phyloP scores from a whole-genome alignment of 2,888 invertebrate genomes.

The Hedychridium roseum region DNA sequence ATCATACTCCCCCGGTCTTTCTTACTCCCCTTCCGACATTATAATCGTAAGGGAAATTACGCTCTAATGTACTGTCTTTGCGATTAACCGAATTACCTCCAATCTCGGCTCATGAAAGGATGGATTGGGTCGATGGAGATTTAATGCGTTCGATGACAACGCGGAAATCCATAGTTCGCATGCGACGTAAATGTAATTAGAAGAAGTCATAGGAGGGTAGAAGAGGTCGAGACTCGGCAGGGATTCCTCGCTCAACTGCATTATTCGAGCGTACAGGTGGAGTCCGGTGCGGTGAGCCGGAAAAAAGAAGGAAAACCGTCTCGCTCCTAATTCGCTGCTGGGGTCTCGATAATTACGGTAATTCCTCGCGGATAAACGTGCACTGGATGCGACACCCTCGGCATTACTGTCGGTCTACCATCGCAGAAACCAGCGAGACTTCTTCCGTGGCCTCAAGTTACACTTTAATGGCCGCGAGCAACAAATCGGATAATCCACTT shows the following conservation, averaged over 20 bases:
- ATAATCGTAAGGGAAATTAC: too few species aligned
- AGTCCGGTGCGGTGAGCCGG: slow-evolving; percentile 2
- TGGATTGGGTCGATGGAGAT: not conserved
- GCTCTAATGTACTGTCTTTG: too few species aligned
- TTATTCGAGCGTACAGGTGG: too few species aligned
- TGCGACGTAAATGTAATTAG: not conserved
- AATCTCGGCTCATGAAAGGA: too few species aligned
- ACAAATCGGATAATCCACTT: too few species aligned
- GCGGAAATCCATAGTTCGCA: not conserved
- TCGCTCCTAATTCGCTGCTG: slow-evolving; percentile 18
- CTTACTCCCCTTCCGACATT: too few species aligned
- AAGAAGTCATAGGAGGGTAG: not conserved
- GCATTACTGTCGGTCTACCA: too few species aligned
- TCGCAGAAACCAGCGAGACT: too few species aligned
- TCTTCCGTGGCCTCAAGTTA: too few species aligned
- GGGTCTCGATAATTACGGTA: slow-evolving; percentile 33
- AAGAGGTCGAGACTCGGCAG: slow-evolving; percentile 2
- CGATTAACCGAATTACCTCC: too few species aligned
- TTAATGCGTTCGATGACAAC: not conserved
- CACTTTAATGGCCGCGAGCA: too few species aligned
- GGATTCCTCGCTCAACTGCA: slow-evolving; percentile 7
- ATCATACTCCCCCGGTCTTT: too few species aligned
- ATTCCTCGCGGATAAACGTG: slow-evolving; percentile 28
- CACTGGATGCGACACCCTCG: slow-evolving; percentile 25
- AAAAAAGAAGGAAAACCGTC: not conserved